A percentile compares a stretch with the other conserved stretches of the same genome.
Evolutionary conservation across 2,888 invertebrate species (phyloP).

Genomic region (Galeopsomyia nigrocyanea): DNA sequence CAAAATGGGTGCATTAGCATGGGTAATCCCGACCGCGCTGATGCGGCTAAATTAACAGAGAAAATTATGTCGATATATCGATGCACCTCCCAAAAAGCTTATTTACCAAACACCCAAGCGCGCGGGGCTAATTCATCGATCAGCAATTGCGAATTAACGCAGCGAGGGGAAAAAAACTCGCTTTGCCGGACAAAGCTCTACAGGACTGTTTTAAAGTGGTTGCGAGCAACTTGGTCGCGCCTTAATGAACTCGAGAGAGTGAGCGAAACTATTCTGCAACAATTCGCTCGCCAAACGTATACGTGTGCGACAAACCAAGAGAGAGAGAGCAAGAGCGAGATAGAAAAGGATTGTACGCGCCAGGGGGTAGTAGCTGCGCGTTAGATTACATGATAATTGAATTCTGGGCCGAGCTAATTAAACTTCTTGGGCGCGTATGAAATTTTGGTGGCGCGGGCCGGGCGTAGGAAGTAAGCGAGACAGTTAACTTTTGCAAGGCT

Average conservation of each 20-base stretch:
- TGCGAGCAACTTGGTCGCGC: slow-evolving; percentile 7
- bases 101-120: too few species aligned
- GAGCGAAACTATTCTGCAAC: slow-evolving; percentile 29
- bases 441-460: too few species aligned
- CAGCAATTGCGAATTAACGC: too few species aligned
- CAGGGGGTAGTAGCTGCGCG: neutral
- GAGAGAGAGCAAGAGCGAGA: too few species aligned
- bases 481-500: too few species aligned
- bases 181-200: too few species aligned
- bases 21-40: neutral
- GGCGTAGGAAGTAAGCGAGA: too few species aligned
- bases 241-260: slow-evolving; percentile 32
- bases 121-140: too few species aligned
- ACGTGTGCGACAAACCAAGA: too few species aligned
- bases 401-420: slow-evolving; percentile 26
- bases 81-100: too few species aligned
- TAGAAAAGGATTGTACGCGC: neutral
- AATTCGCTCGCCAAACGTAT: too few species aligned
- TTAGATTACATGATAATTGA: slow-evolving; percentile 29
- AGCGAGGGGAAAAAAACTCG: too few species aligned
- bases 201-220: neutral
- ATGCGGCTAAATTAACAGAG: neutral
- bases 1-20: slow-evolving; percentile 7
- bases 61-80: neutral
- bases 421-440: slow-evolving; percentile 16